Base-by-base conservation (phyloP, 2,888 invertebrate genomes). In the Macrosoma leucophasiata region DNA sequence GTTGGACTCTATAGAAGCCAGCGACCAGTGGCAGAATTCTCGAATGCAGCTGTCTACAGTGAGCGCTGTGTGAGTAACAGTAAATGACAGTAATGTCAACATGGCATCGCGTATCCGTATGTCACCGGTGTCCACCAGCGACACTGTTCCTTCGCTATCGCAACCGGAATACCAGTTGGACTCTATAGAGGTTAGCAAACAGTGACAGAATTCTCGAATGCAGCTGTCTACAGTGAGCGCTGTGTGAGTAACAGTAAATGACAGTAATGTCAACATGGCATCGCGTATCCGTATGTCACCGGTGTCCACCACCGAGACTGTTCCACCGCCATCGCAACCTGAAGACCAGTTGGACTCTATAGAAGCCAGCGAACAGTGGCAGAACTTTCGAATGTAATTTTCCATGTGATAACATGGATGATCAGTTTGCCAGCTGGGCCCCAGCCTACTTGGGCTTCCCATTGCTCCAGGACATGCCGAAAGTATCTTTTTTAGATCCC, bases 261-360 rank as follows among this genome's bases (percentile, higher is more conserved):
- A n/a, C n/a, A n/a, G n/a, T n/a, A n/a, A n/a, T n/a, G n/a, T n/a
- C n/a, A n/a, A n/a, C n/a, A n/a, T n/a, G n/a, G n/a, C n/a, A n/a
- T n/a, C n/a, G n/a, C n/a, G n/a, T n/a, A n/a, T n/a, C n/a, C n/a
- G n/a, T n/a, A n/a, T n/a, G 54, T 78, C 79, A 2, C 82, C 81
- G 0, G 71, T 71, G 23, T 64, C 70, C 1, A 50, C 59, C 3
- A 57, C 63, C 19, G 71, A 66, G 24, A 61, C 67, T 0, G 53
- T 10, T 10, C 25, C 29, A n/a, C 55, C 15, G 18, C 42, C 43
- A 6, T 31, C 55, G 20, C 61, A 50, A 1, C 48, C 58, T 0
- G 76, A 76, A 25, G 84, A 84, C 39, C 77, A 79, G 45, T 58
- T 73, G 20, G 84, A 84, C 45, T 84, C 84, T 6, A 84, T 85